Evolutionary conservation across 2,888 invertebrate genomes (phyloP).

Genomic region (Machimus atricapillus): DNA sequence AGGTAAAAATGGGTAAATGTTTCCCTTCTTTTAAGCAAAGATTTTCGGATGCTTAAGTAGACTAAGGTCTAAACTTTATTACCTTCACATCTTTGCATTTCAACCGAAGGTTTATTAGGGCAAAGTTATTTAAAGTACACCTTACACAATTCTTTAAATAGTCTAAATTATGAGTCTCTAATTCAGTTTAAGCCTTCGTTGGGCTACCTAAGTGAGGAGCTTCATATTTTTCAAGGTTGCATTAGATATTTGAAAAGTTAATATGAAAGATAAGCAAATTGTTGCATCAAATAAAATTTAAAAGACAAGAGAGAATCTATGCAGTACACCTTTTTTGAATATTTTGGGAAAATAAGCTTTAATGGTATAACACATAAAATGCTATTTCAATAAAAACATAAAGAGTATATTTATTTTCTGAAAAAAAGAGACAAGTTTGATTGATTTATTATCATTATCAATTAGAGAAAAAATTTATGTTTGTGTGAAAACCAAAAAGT

Average conservation of each 20-base stretch:
- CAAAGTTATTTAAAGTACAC: constrained; percentile 11
- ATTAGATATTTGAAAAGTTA: not conserved
- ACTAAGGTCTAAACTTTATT: not conserved
- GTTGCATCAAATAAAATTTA: not conserved
- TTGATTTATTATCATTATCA: not conserved
- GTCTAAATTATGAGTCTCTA: not conserved
- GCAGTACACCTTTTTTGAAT: not conserved
- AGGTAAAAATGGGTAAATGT: not conserved
- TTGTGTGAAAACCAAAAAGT: not conserved
- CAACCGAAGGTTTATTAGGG: constrained; percentile 6
- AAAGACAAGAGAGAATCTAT: not conserved
- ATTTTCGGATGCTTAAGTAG: not conserved
- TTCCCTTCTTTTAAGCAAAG: not conserved
- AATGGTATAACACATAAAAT: not conserved
- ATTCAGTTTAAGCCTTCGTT: not conserved
- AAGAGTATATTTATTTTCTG: not conserved
- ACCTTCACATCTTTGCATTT: not conserved
- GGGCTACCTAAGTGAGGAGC: not conserved
- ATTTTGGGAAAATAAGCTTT: not conserved
- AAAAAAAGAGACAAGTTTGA: not conserved
- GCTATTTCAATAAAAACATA: not conserved
- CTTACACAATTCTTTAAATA: not conserved
- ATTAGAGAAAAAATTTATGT: not conserved
- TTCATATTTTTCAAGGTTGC: not conserved
- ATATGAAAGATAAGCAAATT: not conserved